A percentile compares a stretch with the other conserved stretches of the same genome.
Conservation (phyloP, 2,888 invertebrate genomes). For the Mallateleia sp. region DNA sequence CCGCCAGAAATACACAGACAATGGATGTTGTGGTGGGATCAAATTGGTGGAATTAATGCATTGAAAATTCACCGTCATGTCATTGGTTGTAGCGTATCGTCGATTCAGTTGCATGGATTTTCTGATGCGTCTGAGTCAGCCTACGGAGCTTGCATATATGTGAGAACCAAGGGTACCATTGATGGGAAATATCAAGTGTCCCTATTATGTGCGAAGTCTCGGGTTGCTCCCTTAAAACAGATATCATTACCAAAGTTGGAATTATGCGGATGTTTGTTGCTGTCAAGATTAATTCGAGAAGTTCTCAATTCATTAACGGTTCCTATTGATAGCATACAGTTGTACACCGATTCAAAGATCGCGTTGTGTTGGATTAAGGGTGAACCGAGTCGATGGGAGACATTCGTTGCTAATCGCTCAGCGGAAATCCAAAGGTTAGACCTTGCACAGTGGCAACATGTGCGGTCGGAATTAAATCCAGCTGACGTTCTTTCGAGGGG, state of each 20-base stretch:
- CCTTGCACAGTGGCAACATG: slow-evolving; percentile 74
- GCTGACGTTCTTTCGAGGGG: slow-evolving; percentile 73
- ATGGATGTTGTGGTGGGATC: slow-evolving; percentile 10
- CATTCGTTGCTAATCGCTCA: slow-evolving; percentile 19
- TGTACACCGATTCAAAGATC: background rate
- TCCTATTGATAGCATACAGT: background rate
- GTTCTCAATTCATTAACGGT: background rate
- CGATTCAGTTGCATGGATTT: background rate
- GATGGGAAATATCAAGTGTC: background rate
- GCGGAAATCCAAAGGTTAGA: slow-evolving; percentile 13
- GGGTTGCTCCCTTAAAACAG: background rate
- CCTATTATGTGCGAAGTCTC: background rate
- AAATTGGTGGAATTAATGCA: slow-evolving; percentile 1
- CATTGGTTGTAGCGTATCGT: background rate
- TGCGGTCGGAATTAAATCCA: slow-evolving; percentile 76
- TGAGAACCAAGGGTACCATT: slow-evolving; percentile 2
- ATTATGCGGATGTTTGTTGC: background rate
- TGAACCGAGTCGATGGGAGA: background rate
- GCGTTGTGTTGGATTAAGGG: background rate
- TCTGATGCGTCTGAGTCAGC: slow-evolving; percentile 1
- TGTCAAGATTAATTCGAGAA: background rate
- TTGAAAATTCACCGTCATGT: background rate
- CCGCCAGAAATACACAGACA: background rate
- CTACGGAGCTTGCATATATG: background rate
- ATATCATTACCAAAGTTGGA: background rate